phyloP scores from a whole-genome alignment of 2,888 invertebrate species.

The Blomia tropicalis region DNA sequence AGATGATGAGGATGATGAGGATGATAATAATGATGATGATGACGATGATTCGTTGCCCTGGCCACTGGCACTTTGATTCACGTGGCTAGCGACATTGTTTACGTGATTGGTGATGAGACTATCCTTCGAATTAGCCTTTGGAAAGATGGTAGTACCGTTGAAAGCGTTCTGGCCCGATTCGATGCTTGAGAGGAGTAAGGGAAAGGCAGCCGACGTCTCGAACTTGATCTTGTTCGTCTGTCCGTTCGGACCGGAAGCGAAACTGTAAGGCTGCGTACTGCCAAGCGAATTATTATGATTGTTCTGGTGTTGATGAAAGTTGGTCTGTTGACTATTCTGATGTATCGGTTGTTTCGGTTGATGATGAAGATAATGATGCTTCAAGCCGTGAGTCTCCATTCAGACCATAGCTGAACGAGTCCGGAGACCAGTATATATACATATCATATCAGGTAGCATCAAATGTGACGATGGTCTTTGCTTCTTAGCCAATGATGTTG shows the following conservation, averaged over 20 bases:
- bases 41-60: background rate
- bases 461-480: no score
- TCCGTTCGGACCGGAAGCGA: background rate
- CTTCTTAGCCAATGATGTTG: no score
- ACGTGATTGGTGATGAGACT: background rate
- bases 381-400: slow-evolving; percentile 15
- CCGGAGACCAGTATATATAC: background rate
- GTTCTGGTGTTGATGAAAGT: background rate
- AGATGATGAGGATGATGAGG: no score
- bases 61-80: slow-evolving; percentile 10
- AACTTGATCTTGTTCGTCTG: slow-evolving; percentile 1
- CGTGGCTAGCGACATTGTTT: background rate
- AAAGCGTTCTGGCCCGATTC: background rate
- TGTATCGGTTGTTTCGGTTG: background rate
- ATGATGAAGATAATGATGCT: slow-evolving; percentile 6
- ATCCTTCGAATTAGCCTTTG: background rate
- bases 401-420: slow-evolving; percentile 13
- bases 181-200: background rate
- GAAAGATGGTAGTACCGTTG: background rate
- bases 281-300: background rate
- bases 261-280: background rate
- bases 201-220: slow-evolving; percentile 3
- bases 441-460: slow-evolving; percentile 4
- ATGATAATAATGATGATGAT: background rate
- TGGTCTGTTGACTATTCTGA: background rate